Percentiles rank a stretch among this genome's conserved stretches.
phyloP scores from a whole-genome alignment of 2,113 vertebrate genomes.

The Heterocephalus glaber region DNA sequence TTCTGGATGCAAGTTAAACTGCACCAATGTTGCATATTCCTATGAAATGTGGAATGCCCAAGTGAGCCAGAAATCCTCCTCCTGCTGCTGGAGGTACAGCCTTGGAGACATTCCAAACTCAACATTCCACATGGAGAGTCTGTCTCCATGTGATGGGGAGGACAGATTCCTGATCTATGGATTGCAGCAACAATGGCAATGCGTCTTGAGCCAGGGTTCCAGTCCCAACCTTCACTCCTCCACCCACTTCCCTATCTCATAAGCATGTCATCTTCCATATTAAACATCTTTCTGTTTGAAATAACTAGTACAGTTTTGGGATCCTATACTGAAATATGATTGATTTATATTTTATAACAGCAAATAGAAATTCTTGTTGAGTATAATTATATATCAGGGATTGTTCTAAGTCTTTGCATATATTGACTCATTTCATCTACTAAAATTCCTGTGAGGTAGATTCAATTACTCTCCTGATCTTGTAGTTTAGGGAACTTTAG shows the following conservation, averaged over 20 bases:
- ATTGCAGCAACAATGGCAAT: background rate
- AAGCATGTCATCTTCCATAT: background rate
- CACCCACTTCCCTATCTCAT: background rate
- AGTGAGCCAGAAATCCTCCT: background rate
- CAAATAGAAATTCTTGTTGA: background rate
- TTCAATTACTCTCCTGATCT: background rate
- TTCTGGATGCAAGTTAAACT: background rate
- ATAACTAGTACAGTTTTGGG: background rate
- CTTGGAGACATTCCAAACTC: background rate
- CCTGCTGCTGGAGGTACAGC: background rate
- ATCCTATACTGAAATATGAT: background rate
- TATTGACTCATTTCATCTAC: background rate
- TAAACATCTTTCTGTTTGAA: background rate
- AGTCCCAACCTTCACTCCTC: background rate
- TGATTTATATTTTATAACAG: background rate
- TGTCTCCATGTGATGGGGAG: fast-evolving
- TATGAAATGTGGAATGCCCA: background rate
- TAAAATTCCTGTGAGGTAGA: background rate
- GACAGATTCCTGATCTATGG: too few species aligned
- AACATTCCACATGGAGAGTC: background rate
- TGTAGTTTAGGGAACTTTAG: background rate
- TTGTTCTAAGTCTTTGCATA: background rate
- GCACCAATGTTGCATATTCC: background rate
- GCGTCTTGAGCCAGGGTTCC: background rate
- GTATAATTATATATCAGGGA: background rate